These are phyloP conservation scores for Ennomos quercinarius DNA, from an alignment of 2,888 invertebrate genomes.

Conservation along the genomic window DNA sequence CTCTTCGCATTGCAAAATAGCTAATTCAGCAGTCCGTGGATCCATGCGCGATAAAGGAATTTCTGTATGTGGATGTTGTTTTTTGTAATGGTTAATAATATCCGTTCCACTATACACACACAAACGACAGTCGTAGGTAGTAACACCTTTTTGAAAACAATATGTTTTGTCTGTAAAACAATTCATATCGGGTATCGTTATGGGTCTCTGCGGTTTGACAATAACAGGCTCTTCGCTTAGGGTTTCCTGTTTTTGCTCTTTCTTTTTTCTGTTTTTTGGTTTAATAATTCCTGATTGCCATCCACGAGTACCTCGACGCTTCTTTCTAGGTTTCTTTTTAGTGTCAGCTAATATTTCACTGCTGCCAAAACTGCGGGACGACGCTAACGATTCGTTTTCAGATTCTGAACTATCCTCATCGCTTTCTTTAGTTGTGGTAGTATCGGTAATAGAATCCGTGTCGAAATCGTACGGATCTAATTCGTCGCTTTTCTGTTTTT, in stretches of 20 bases:
- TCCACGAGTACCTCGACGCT: slow-evolving; percentile 50
- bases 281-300: slow-evolving; percentile 75
- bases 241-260: slow-evolving; percentile 44
- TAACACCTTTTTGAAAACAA: slow-evolving; percentile 67
- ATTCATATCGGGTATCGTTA: slow-evolving; percentile 54
- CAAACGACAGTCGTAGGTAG: slow-evolving; percentile 83
- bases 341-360: slow-evolving; percentile 58
- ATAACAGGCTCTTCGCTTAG: slow-evolving; percentile 25
- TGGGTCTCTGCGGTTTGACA: slow-evolving; percentile 30
- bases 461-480: slow-evolving; percentile 72
- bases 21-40: slow-evolving; percentile 77
- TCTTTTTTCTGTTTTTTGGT: slow-evolving; percentile 67
- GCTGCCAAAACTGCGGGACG: slow-evolving; percentile 64
- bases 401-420: slow-evolving; percentile 61
- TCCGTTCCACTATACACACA: slow-evolving; percentile 86
- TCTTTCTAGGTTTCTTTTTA: slow-evolving; percentile 67
- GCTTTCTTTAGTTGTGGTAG: slow-evolving; percentile 50
- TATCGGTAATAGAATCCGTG: slow-evolving; percentile 64
- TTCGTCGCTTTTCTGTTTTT: slow-evolving; percentile 52
- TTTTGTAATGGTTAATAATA: slow-evolving; percentile 88
- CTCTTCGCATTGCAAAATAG: slow-evolving; percentile 82
- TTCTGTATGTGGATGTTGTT: slow-evolving; percentile 87
- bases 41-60: slow-evolving; percentile 87
- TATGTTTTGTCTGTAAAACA: slow-evolving; percentile 76
- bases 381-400: slow-evolving; percentile 64